phyloP scores from a whole-genome alignment of 2,797 vertebrate genomes.

The Sylvilagus floridanus region DNA sequence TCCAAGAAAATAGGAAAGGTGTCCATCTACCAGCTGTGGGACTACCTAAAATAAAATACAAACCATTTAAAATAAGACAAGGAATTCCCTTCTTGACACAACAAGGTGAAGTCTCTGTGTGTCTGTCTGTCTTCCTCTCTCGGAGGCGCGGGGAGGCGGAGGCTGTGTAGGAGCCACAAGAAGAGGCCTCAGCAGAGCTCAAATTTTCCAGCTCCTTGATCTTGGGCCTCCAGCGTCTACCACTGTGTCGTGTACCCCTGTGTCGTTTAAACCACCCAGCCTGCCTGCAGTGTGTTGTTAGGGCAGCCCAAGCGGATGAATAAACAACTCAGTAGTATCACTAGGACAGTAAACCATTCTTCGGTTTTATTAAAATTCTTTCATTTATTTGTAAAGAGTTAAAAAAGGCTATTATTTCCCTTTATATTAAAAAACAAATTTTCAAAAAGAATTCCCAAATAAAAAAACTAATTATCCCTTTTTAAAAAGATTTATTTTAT shows the following conservation, averaged over 20 bases:
- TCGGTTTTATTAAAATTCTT: slow-evolving; percentile 29
- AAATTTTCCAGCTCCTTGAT: slow-evolving; percentile 21
- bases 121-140: neutral
- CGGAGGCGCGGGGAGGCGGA: neutral
- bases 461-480: slow-evolving; percentile 7
- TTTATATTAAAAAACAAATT: slow-evolving; percentile 35
- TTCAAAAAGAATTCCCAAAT: neutral
- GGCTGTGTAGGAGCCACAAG: slow-evolving; percentile 5
- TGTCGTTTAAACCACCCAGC: neutral
- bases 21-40: slow-evolving; percentile 91
- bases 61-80: slow-evolving; percentile 23
- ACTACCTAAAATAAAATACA: slow-evolving; percentile 89
- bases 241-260: neutral
- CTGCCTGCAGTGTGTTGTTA: neutral
- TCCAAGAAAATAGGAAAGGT: slow-evolving; percentile 94
- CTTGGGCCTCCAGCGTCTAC: slow-evolving; percentile 23
- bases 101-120: neutral
- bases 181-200: neutral
- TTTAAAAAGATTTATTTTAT: no score
- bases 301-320: neutral
- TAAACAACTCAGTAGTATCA: neutral
- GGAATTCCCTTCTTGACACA: slow-evolving; percentile 43
- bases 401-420: neutral
- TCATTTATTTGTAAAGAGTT: slow-evolving; percentile 22
- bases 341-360: neutral